Evolutionary conservation across 2,113 vertebrate species (phyloP), one percentile per base, ranked within the genome.

Genomic region (Strix uralensis): DNA sequence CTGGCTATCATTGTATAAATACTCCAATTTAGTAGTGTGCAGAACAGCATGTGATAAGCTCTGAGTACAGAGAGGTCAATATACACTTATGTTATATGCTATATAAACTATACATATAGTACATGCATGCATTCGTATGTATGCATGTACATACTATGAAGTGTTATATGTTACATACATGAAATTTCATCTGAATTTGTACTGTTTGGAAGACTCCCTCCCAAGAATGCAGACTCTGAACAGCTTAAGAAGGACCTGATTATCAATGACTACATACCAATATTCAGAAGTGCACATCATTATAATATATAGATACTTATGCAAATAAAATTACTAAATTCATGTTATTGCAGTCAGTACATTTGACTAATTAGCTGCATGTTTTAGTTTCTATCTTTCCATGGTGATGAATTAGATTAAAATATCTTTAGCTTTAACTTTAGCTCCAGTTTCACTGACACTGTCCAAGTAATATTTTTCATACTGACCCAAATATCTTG

Each of bases 281-380:
- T 58, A 57, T 85, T 22, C n/a, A 74, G 63, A 86, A 94, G 32
- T 66, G 23, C 36, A 80, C 38, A 70, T 30, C 38, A 42, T 72
- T 52, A 74, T 38, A 57, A 57, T 54, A 46, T 54, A 32, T 29
- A 88, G 46, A 69, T 54, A 81, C 10, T 66, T 87, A 9, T 1
- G 71, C 40, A 97, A 91, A 83, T 65, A 42, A 71, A 80, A 79
- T 63, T 44, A 9, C 65, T 79, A 87, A 85, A 77, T 66, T 91
- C 70, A 54, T 52, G 32, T 52, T 88, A 85, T 30, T 59, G 55
- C 7, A 57, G 32, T 21, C 34, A 86, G 29, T 74, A 58, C 44
- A 51, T 86, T 92, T 81, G 15, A 25, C 49, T 91, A 65, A 77
- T 61, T 47, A 55, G 8, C 46, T 44, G 34, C 15, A 14, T 12